phyloP scores from a whole-genome alignment of 2,797 vertebrate species.

The Chelmon rostratus region DNA sequence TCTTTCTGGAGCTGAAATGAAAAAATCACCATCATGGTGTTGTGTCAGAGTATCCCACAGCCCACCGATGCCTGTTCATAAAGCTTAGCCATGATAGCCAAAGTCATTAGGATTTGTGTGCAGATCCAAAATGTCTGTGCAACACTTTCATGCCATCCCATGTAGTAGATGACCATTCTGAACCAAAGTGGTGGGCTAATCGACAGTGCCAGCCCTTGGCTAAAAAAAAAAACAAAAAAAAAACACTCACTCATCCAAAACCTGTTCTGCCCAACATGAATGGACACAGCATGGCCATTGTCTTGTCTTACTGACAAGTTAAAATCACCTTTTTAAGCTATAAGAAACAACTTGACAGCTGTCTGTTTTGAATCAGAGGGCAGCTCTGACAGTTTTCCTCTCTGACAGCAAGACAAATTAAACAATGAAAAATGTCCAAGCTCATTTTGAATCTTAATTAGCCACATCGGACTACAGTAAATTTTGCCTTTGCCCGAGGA shows the following conservation, averaged over 20 bases:
- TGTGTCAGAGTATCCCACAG: neutral
- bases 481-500: neutral
- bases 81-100: neutral
- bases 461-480: neutral
- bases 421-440: neutral
- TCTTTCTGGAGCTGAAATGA: too few species aligned
- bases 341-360: neutral
- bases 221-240: too few species aligned
- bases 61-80: neutral
- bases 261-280: neutral
- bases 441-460: conserved; percentile 23
- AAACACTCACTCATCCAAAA: neutral
- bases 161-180: neutral
- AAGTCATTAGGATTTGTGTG: neutral
- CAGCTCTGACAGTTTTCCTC: neutral
- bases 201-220: neutral
- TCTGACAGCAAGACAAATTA: conserved; percentile 19
- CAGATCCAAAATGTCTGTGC: too few species aligned
- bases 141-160: too few species aligned
- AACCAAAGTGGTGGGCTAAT: neutral
- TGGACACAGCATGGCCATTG: neutral
- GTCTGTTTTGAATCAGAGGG: neutral
- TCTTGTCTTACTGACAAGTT: neutral
- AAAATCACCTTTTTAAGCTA: neutral
- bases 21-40: too few species aligned